A percentile compares a stretch with the other conserved stretches of the same genome.
Conservation (phyloP, 2,113 vertebrate genomes). For the Rhodinocichla rosea region DNA sequence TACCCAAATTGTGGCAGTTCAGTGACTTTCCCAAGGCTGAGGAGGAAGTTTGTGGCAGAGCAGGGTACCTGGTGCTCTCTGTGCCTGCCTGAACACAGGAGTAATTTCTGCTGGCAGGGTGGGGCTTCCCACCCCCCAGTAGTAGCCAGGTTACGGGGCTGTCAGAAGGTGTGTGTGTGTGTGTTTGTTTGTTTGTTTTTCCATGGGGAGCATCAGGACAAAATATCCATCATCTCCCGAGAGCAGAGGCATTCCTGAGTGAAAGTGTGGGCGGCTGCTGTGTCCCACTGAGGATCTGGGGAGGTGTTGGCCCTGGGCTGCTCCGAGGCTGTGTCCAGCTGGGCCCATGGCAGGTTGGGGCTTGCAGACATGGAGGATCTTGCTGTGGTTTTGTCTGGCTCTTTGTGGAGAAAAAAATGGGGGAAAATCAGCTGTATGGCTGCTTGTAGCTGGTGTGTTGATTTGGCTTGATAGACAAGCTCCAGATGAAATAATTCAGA, state of each 20-base stretch:
- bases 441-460: background rate
- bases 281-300: background rate
- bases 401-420: background rate
- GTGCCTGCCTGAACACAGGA: background rate
- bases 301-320: constrained; percentile 4
- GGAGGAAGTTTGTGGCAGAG: background rate
- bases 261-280: constrained; percentile 32
- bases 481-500: background rate
- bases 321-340: background rate
- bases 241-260: constrained; percentile 50
- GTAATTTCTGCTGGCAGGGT: background rate
- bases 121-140: background rate
- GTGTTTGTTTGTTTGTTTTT: constrained; percentile 43
- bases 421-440: background rate
- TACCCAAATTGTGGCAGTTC: background rate
- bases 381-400: background rate
- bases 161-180: constrained; percentile 5
- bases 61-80: background rate
- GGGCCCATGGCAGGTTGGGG: background rate
- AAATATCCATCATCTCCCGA: constrained; percentile 23
- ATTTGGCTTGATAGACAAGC: background rate
- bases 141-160: background rate
- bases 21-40: background rate
- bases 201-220: constrained; percentile 22
- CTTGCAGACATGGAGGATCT: background rate